Base-by-base conservation (phyloP, 2,888 invertebrate species). In the Eilema sororculum region DNA sequence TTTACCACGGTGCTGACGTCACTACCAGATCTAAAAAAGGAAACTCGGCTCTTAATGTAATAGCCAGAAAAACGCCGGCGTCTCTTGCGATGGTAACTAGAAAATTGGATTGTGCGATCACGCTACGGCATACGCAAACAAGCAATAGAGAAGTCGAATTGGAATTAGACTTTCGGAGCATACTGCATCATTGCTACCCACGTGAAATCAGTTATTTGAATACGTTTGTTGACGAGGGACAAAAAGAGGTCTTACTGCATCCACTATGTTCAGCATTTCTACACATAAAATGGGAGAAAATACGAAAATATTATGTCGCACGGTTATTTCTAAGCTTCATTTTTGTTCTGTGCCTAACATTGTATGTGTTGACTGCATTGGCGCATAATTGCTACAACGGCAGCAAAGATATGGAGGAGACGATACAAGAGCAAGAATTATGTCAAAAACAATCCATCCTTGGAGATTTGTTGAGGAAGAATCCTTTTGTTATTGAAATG, bases 261-360 rank as follows among this genome's bases (percentile, higher is more conserved):
- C 98, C 98, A 0, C 92, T 98, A 6, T 98, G 98, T 88, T 98
- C 98, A 12, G 98, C 98, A 0, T 98, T 98, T 87, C 94, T 98
- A 0, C 97, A 98, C 86, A 96, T 98, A 67, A 98, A 98, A 88
- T 98, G 98, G 98, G 97, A 98, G 84, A 98, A 98, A 90, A 98
- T 98, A 78, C 96, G 98, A 37, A 98, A 98, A 91, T 98, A 98
- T 87, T 98, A 98, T 86, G 97, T 98, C 20, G 98, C 97, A 0
- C 95, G 98, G 68, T 94, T 98, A 80, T 96, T 98, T 76, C 96
- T 98, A 82, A 98, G 98, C 89, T 97, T 97, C 75, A 96, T 97
- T 71, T 98, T 98, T 86, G 97, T 98, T 71, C 89, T 98, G 68
- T 97, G 98, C 78, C 95, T 98, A n/a, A 98, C 98, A 0, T 90